A percentile compares a stretch with the other conserved stretches of the same genome.
Conservation (phyloP, 2,797 vertebrate genomes). For the Triplophysa yarkandensis region DNA sequence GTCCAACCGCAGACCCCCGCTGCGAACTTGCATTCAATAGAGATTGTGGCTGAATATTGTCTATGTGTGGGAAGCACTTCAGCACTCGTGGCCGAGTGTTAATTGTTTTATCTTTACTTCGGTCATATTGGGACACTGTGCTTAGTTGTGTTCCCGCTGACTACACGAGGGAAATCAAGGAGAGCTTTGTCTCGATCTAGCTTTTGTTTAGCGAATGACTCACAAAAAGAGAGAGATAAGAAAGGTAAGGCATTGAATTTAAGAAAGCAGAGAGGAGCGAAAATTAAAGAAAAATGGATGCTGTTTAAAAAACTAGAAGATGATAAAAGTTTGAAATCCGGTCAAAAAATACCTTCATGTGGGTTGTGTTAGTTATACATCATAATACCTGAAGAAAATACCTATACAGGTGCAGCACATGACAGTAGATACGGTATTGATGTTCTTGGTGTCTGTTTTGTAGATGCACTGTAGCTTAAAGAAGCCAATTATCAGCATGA, state of each 20-base stretch:
- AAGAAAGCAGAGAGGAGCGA: background rate
- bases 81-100: constrained; percentile 32
- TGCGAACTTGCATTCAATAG: constrained; percentile 8
- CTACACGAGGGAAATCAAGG: constrained; percentile 34
- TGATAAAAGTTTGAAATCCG: background rate
- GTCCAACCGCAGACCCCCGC: constrained; percentile 5
- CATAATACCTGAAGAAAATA: background rate
- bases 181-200: constrained; percentile 25
- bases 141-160: constrained; percentile 34
- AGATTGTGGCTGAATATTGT: constrained; percentile 18
- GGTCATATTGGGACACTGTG: constrained; percentile 33
- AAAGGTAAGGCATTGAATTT: constrained; percentile 14
- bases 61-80: constrained; percentile 39
- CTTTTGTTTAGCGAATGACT: constrained; percentile 34
- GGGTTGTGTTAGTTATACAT: background rate
- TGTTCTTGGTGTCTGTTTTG: background rate
- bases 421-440: background rate
- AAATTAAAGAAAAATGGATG: background rate
- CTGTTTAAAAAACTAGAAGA: background rate
- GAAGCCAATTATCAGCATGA: constrained; percentile 1
- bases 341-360: too few relatives aligned
- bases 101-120: constrained; percentile 39
- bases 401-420: background rate
- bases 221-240: background rate
- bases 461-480: constrained; percentile 13